Evolutionary conservation across 2,113 vertebrate species (phyloP).

Genomic region (Takifugu bimaculatus): DNA sequence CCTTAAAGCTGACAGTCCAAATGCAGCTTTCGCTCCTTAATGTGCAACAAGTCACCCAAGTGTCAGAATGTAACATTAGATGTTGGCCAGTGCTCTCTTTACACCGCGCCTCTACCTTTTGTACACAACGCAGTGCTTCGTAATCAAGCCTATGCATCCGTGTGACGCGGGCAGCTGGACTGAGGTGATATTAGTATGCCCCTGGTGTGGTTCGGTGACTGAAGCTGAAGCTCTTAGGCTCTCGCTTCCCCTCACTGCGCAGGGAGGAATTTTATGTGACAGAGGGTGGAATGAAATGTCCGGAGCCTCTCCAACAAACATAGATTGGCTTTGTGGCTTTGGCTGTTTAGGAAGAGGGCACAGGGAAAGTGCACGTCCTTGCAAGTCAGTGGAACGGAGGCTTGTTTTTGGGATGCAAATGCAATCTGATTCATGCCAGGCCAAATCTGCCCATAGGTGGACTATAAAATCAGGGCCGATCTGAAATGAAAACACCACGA

Average conservation of each 20-base stretch:
- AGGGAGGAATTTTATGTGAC: constrained; percentile 50
- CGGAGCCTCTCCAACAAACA: constrained; percentile 21
- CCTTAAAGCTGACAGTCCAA: no score
- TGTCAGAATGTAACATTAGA: constrained; percentile 14
- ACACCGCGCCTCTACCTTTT: constrained; percentile 28
- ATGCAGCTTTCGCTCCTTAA: constrained; percentile 11
- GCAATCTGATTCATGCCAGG: constrained; percentile 15
- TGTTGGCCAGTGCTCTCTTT: constrained; percentile 13
- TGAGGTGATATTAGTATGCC: constrained; percentile 60
- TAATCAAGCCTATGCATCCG: constrained; percentile 47
- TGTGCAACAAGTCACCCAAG: constrained; percentile 18
- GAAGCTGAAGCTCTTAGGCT: constrained; percentile 29
- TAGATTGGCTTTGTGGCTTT: constrained; percentile 39
- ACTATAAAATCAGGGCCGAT: neutral
- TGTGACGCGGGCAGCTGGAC: constrained; percentile 56
- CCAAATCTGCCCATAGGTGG: constrained; percentile 15
- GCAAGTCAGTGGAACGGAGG: neutral
- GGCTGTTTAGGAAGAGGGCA: constrained; percentile 22
- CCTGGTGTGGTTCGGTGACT: constrained; percentile 45
- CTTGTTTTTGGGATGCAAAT: constrained; percentile 34
- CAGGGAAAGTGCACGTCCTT: constrained; percentile 17
- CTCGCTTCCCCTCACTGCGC: constrained; percentile 34
- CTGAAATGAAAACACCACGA: neutral
- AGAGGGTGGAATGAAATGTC: constrained; percentile 44
- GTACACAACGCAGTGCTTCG: constrained; percentile 51